phyloP scores from a whole-genome alignment of 2,113 vertebrate genomes.

The Gasterosteus nipponicus region DNA sequence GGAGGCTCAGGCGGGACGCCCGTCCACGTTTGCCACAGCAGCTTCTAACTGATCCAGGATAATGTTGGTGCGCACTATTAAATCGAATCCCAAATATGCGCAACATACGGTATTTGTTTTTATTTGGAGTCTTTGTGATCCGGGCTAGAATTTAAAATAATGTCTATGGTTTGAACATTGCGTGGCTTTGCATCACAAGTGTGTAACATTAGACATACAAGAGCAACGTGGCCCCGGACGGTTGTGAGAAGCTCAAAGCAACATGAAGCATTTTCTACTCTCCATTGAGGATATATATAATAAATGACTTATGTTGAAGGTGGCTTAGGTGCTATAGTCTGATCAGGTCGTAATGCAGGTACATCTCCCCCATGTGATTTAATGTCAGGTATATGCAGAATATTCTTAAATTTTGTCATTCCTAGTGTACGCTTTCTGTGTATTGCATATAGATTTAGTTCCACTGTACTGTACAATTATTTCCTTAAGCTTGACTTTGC shows the following conservation, averaged over 20 bases:
- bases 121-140: neutral
- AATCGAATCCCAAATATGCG: neutral
- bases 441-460: neutral
- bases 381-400: constrained; percentile 1
- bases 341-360: neutral
- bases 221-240: neutral
- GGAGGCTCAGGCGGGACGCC: constrained; percentile 18
- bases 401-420: neutral
- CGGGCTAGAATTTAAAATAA: neutral
- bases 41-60: constrained; percentile 4
- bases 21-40: neutral
- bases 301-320: neutral
- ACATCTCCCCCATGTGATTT: neutral
- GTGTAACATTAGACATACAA: neutral
- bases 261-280: neutral
- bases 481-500: constrained; percentile 1
- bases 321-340: neutral
- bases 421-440: neutral
- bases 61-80: neutral
- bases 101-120: neutral
- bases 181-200: constrained; percentile 8
- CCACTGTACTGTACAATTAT: neutral
- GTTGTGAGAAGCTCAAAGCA: neutral
- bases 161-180: constrained; percentile 7
- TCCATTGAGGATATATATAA: neutral